Evolutionary conservation across 1,140 invertebrate species (phyloP).

Genomic region (Archivesica marissinica): DNA sequence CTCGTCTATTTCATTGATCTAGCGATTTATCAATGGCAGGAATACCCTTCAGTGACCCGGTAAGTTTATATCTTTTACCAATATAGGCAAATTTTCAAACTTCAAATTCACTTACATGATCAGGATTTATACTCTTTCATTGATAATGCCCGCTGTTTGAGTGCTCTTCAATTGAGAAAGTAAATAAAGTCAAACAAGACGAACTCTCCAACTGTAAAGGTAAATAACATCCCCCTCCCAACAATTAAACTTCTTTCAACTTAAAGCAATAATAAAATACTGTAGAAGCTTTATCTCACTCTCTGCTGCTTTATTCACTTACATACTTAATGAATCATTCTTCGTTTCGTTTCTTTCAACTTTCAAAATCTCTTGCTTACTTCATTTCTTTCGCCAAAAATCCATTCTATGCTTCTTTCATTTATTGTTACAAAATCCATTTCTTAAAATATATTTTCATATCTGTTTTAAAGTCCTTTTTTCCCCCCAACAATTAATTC

Average conservation of each 20-base stretch:
- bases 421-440: no score
- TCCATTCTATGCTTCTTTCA: no score
- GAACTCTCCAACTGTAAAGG: conserved; percentile 21
- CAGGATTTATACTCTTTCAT: conserved; percentile 27
- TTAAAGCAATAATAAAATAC: background rate
- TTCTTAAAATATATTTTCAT: no score
- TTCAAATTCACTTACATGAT: conserved; percentile 27
- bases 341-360: no score
- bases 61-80: conserved; percentile 34
- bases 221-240: conserved; percentile 7
- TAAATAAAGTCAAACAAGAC: conserved; percentile 42
- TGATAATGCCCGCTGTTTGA: conserved; percentile 30
- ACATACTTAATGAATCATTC: no score
- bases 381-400: no score
- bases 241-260: conserved; percentile 25
- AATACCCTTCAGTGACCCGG: conserved; percentile 3
- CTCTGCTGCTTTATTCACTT: no score
- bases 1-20: conserved; percentile 10
- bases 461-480: no score
- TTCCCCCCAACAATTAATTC: no score
- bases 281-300: no score
- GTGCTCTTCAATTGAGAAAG: conserved; percentile 41
- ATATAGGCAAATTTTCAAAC: conserved; percentile 35
- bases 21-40: conserved; percentile 28
- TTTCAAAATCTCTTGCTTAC: no score